Base-by-base conservation (phyloP, 2,797 vertebrate species). In the Spatula versicolor region DNA sequence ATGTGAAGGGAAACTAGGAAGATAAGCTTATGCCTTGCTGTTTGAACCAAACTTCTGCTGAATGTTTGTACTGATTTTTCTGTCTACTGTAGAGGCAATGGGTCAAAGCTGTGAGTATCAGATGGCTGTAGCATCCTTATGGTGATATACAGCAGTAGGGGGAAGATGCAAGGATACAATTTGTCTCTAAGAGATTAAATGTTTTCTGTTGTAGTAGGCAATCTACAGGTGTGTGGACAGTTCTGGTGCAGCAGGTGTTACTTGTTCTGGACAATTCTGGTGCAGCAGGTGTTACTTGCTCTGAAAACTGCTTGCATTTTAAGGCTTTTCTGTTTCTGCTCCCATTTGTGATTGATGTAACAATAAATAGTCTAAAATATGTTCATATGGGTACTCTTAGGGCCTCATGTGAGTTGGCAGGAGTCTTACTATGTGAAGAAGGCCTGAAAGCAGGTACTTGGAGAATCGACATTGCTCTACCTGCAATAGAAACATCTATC, bases 121-220 rank as follows among this genome's bases (percentile, higher is more conserved):
- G 8, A 19, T 0, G 1, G 50, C 50, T 1, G 0, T 13, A 64
- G 55, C 39, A 35, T 21, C 39, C 55, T 59, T 73, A 35, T 7
- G 25, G 66, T 20, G 17, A 67, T 28, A 66, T 11, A 25, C 1
- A 1, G 23, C 20, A 37, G 43, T 2, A 54, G 26, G 50, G 55
- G 69, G 31, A 48, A 68, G 43, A 73, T 43, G 45, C 35, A 46
- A 62, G 28, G 33, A 13, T 54, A 12, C 33, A 13, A 14, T 46
- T 80, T 33, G 9, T 72, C 64, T 67, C 33, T 20, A 31, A 11
- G 69, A 41, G 17, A 55, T 20, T 37, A 72, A 15, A 28, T 31
- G 13, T 46, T 46, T 87, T 13, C 48, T 83, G 31, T 67, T 69
- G 67, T 73, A 74, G 66, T 39, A 58, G 37, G 71, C 0, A 1